Base-by-base conservation (phyloP, 2,797 vertebrate species). In the Sebastes jordani region DNA sequence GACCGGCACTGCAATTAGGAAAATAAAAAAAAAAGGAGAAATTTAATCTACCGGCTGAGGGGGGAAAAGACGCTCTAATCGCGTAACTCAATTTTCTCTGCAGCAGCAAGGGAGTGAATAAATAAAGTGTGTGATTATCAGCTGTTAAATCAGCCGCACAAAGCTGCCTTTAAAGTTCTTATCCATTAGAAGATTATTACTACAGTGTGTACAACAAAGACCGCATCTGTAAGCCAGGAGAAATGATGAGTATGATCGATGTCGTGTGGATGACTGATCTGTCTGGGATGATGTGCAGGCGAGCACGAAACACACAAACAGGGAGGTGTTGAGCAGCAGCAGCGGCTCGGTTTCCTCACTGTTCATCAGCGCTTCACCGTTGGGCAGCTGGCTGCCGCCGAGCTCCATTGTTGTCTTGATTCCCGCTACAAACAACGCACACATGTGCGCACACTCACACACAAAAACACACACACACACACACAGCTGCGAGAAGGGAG, bases 1-100 rank as follows among this genome's bases (percentile, higher is more conserved):
- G 97, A 5, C 97, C 97, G 71, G 97, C 97, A 0, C 97, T 98
- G 91, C 42, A 65, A 69, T 60, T 13, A 11, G 29, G 70, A 65
- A 83, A 72, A 2, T 49, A 60, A 65, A 71, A 27, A 30, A 58
- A 30, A 81, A 11, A 7, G 22, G 76, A 71, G 36, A 78, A 34
- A 78, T 69, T 82, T 11, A 86, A 81, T 86, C 30, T 46, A 46
- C 4, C 3, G n/a, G 68, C 52, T 73, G 68, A 16, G 27, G 10
- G 60, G 11, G 60, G 46, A 76, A 75, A 60, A 67, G 16, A 71
- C 0, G 1, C 42, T 74, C 22, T 80, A 69, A 85, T 72, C 13
- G 29, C 74, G 30, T 52, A 61, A 85, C 68, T 84, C 59, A 69
- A 82, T 80, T 80, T 67, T 36, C 62, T 52, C 27, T 14, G 61